Evolutionary conservation across 2,888 invertebrate genomes (phyloP).

Genomic region (Pterostichus madidus): DNA sequence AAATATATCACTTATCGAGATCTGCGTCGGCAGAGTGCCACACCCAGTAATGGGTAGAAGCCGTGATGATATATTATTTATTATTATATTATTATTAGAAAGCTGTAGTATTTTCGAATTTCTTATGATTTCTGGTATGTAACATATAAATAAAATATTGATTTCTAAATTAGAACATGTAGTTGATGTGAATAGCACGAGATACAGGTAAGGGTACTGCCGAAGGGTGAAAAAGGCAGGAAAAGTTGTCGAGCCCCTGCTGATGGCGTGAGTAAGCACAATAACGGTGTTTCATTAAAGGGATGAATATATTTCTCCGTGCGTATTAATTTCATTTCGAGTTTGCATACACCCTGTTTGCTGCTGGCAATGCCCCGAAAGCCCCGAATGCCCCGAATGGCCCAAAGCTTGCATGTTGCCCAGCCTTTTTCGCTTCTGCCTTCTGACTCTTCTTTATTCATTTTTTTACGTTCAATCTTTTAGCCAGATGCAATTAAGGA

Average conservation of each 20-base stretch:
- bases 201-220: neutral
- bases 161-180: conserved; percentile 5
- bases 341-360: conserved; percentile 59
- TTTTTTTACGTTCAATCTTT: conserved; percentile 57
- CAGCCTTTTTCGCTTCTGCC: conserved; percentile 41
- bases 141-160: neutral
- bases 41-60: no score
- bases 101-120: neutral
- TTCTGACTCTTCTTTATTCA: conserved; percentile 37
- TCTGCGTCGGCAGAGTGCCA: no score
- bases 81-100: no score
- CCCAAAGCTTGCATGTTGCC: conserved; percentile 1
- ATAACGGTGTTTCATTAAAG: conserved; percentile 64
- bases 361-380: neutral
- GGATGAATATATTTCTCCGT: conserved; percentile 64
- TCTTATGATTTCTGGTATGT: neutral
- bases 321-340: conserved; percentile 65
- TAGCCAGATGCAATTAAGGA: conserved; percentile 51
- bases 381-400: neutral
- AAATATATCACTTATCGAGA: no score
- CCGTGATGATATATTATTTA: no score
- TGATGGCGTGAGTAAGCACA: conserved; percentile 55
- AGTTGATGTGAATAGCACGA: neutral
- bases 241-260: neutral
- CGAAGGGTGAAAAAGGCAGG: neutral